A percentile compares a stretch with the other conserved stretches of the same genome.
These are phyloP conservation scores for Pseudorhiza aurosa DNA, from an alignment of 30 jellyfish, hydroid and myxozoan species.

Conservation along the genomic window DNA sequence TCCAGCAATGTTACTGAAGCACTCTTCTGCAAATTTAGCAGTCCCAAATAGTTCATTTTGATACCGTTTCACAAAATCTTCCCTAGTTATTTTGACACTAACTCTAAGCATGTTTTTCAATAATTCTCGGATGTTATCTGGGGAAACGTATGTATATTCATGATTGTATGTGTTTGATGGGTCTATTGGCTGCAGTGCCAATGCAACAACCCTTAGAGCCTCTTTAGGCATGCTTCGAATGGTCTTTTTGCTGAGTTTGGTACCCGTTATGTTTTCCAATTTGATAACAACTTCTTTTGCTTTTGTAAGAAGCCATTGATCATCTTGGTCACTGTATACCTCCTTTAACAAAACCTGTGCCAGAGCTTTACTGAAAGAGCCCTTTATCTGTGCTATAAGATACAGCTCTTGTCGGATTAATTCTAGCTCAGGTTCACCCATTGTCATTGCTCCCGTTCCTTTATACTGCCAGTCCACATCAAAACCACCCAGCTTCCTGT, in stretches of 20 bases:
- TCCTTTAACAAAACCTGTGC: neutral
- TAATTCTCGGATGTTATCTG: conserved; percentile 16
- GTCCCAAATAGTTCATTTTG: conserved; percentile 46
- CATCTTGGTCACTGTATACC: neutral
- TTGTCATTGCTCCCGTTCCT: conserved; percentile 79
- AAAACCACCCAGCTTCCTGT: conserved; percentile 9
- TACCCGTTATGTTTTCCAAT: neutral
- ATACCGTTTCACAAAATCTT: conserved; percentile 21
- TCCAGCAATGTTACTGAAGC: conserved; percentile 48
- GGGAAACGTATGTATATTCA: conserved; percentile 55
- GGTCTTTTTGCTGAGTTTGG: neutral
- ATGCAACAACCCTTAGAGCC: conserved; percentile 20
- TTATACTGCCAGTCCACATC: conserved; percentile 88
- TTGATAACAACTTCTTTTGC: neutral
- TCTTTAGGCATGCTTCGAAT: conserved; percentile 24
- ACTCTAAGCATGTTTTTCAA: neutral
- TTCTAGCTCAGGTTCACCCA: conserved; percentile 77
- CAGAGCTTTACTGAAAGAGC: neutral
- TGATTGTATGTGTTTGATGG: conserved; percentile 69
- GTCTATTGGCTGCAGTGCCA: conserved; percentile 55
- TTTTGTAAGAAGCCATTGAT: neutral
- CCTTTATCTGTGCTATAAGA: neutral
- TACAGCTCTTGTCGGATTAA: neutral
- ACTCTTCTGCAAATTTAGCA: conserved; percentile 38
- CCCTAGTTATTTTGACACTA: conserved; percentile 19